Conservation (phyloP, 1,140 invertebrate genomes). For the Branchinecta lynchi region DNA sequence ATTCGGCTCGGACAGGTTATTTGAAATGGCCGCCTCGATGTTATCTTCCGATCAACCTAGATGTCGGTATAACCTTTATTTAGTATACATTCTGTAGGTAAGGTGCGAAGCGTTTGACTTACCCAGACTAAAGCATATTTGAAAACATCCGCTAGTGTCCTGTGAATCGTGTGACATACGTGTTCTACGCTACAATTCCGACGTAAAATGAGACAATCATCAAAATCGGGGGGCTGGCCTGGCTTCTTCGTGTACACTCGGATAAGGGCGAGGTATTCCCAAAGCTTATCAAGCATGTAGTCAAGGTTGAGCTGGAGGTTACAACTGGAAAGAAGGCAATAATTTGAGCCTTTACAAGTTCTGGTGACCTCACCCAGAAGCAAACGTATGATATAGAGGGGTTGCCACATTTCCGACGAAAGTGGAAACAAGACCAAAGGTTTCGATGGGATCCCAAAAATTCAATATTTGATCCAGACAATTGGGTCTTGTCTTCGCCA, state of each 20-base stretch:
- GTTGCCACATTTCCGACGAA: too few relatives aligned
- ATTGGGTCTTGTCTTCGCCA: too few relatives aligned
- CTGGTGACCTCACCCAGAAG: too few relatives aligned
- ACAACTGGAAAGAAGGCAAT: slow-evolving; percentile 51
- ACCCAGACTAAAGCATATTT: slow-evolving; percentile 96
- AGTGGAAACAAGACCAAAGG: too few relatives aligned
- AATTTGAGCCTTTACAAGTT: neutral
- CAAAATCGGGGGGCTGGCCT: slow-evolving; percentile 87
- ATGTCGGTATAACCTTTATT: too few relatives aligned
- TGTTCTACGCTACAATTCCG: slow-evolving; percentile 82
- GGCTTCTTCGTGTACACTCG: slow-evolving; percentile 98
- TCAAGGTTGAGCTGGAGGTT: slow-evolving; percentile 99
- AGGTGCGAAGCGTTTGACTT: slow-evolving; percentile 25
- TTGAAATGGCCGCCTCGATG: too few relatives aligned
- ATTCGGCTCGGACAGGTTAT: too few relatives aligned
- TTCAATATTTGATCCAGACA: too few relatives aligned
- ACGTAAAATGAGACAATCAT: slow-evolving; percentile 78
- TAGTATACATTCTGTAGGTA: too few relatives aligned
- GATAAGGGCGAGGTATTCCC: slow-evolving; percentile 87
- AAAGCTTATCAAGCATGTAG: slow-evolving; percentile 76
- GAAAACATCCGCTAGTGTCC: slow-evolving; percentile 74
- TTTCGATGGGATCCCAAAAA: too few relatives aligned
- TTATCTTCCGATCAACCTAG: too few relatives aligned
- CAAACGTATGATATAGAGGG: too few relatives aligned
- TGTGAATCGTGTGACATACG: slow-evolving; percentile 93